A percentile compares a stretch with the other conserved stretches of the same genome.
phyloP scores from a whole-genome alignment of 2,797 vertebrate species.

The Phrynocephalus vlangalii region DNA sequence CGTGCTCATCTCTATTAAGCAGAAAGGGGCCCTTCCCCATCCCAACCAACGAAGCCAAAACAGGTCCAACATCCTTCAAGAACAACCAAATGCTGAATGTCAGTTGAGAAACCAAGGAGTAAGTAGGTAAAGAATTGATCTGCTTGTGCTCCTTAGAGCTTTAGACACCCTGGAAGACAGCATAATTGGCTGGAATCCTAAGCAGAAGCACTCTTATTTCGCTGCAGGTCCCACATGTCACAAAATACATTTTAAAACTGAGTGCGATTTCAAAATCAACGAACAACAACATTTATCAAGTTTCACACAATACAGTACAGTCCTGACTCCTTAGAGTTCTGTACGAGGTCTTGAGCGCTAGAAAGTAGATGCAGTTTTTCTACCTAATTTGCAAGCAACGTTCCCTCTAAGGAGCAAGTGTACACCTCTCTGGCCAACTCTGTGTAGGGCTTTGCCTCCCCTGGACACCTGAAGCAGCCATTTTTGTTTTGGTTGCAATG shows the following conservation, averaged over 20 bases:
- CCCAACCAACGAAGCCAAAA: not conserved
- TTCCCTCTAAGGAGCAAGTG: too few relatives aligned
- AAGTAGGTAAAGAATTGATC: not conserved
- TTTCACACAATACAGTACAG: not conserved
- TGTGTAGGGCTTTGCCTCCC: too few relatives aligned
- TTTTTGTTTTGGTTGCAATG: too few relatives aligned
- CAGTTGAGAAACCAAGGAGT: not conserved
- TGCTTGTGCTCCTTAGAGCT: not conserved
- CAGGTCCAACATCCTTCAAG: not conserved
- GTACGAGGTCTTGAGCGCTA: not conserved
- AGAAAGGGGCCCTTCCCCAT: not conserved
- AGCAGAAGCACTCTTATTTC: not conserved
- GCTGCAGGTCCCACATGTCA: not conserved
- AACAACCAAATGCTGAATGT: not conserved
- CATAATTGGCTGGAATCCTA: not conserved
- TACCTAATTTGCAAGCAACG: too few relatives aligned
- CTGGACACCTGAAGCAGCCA: too few relatives aligned
- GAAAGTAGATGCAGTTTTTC: too few relatives aligned
- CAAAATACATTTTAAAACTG: slow-evolving; percentile 4
- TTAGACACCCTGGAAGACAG: not conserved
- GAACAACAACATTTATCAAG: not conserved
- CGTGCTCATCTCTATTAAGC: not conserved
- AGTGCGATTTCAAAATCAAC: too few relatives aligned
- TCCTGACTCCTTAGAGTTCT: not conserved
- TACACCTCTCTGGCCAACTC: too few relatives aligned